Conservation (phyloP, 2,888 invertebrate genomes). For the Brachypalpus laphriformis region DNA sequence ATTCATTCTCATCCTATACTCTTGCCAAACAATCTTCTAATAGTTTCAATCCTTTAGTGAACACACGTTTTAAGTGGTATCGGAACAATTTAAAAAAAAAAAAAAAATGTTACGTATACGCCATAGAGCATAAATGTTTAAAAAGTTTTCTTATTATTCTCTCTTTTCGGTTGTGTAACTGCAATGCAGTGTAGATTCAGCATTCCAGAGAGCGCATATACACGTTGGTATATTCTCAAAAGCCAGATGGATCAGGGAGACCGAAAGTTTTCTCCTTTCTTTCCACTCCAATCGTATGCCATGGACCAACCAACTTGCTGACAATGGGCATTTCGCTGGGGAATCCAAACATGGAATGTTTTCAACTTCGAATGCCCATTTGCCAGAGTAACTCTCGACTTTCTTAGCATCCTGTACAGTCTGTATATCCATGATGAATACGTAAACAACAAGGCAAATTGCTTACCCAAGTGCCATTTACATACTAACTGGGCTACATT, state of each 20-base stretch:
- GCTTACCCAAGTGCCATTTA: slow-evolving; percentile 56
- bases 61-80: not conserved
- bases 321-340: slow-evolving; percentile 55
- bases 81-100: not conserved
- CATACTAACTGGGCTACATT: slow-evolving; percentile 32
- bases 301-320: not conserved
- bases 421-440: slow-evolving; percentile 36
- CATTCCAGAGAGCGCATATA: not conserved
- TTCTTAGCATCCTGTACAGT: slow-evolving; percentile 34
- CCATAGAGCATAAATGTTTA: not conserved
- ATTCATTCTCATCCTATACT: not conserved
- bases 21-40: not conserved
- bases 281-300: not conserved
- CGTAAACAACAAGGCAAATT: slow-evolving; percentile 53
- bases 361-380: slow-evolving; percentile 57
- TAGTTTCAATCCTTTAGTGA: not conserved
- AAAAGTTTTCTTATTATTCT: not conserved
- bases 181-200: slow-evolving; percentile 6
- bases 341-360: slow-evolving; percentile 23
- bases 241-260: not conserved
- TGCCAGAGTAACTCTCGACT: slow-evolving; percentile 39
- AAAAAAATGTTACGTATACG: slow-evolving; percentile 14
- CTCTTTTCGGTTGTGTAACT: not conserved
- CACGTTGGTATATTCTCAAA: not conserved
- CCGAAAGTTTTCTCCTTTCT: not conserved